Percentiles rank a stretch among this genome's conserved stretches.
These are phyloP conservation scores for Zaprionus lachaisei DNA, from an alignment of 1,140 invertebrate species.

Conservation along the genomic window DNA sequence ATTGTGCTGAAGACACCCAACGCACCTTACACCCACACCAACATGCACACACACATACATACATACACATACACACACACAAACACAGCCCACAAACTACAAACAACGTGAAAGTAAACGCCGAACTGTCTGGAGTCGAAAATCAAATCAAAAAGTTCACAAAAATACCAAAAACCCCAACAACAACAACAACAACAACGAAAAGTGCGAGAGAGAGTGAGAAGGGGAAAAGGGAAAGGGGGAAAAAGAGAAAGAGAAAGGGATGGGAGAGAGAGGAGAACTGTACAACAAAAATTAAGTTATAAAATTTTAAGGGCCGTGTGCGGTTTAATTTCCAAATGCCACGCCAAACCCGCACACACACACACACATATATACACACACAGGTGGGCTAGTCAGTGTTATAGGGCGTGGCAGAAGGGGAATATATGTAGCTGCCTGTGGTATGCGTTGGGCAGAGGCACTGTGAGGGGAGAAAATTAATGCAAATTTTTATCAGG, in stretches of 20 bases:
- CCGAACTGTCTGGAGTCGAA: constrained; percentile 43
- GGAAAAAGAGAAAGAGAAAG: not conserved
- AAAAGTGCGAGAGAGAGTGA: not conserved
- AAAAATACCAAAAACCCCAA: constrained; percentile 72
- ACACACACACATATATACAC: constrained; percentile 10
- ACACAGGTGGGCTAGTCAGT: constrained; percentile 54
- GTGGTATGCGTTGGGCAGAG: not conserved
- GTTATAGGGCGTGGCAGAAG: constrained; percentile 41
- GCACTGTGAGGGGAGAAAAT: not conserved
- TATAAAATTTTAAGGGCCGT: constrained; percentile 81
- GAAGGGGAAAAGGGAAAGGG: not conserved
- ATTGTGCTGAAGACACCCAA: constrained; percentile 25
- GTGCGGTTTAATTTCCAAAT: constrained; percentile 78
- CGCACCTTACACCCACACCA: constrained; percentile 10
- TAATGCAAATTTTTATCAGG: not conserved
- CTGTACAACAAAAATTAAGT: constrained; percentile 75
- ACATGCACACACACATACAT: not conserved
- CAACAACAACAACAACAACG: constrained; percentile 8
- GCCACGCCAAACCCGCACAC: constrained; percentile 56
- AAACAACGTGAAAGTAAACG: constrained; percentile 41
- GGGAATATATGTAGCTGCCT: not conserved
- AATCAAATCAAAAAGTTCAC: constrained; percentile 82
- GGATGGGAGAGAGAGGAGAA: not conserved
- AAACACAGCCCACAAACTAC: constrained; percentile 16
- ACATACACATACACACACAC: not conserved